These are phyloP conservation scores for Empidonax alnorum DNA, from an alignment of 2,113 vertebrate genomes.

Conservation along the genomic window DNA sequence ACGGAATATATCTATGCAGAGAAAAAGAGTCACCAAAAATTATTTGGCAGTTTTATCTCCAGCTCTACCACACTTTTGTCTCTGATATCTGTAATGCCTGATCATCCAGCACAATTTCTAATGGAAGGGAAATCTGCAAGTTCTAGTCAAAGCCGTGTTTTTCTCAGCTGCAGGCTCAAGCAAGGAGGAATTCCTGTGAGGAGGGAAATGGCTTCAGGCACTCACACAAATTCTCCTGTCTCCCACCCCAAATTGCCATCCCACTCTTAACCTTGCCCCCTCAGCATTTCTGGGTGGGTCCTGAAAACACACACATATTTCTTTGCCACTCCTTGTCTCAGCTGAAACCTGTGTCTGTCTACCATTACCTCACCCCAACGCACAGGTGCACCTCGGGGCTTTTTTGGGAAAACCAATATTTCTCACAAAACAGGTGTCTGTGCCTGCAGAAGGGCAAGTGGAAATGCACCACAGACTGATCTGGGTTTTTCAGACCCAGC, in stretches of 20 bases:
- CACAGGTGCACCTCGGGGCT: neutral
- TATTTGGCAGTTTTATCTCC: neutral
- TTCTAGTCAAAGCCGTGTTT: fast-evolving
- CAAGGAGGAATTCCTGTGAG: neutral
- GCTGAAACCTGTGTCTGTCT: neutral
- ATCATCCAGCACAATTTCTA: neutral
- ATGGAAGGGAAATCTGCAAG: neutral
- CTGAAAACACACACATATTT: neutral
- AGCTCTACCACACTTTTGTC: neutral
- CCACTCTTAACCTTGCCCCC: neutral
- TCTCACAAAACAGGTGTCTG: conserved; percentile 13
- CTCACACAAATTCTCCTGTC: neutral
- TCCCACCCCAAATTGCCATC: neutral
- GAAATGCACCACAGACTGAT: neutral
- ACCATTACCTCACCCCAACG: neutral
- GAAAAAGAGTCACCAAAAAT: neutral
- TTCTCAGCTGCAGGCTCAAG: neutral
- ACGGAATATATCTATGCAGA: fast-evolving
- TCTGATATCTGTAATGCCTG: neutral
- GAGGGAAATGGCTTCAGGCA: neutral
- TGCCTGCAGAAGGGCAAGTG: neutral
- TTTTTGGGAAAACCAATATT: neutral
- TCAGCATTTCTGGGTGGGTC: conserved; percentile 20
- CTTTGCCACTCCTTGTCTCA: conserved; percentile 29
- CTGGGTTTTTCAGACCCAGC: neutral